Conservation (phyloP, 2,797 vertebrate genomes). For the Xiphophorus birchmanni region DNA sequence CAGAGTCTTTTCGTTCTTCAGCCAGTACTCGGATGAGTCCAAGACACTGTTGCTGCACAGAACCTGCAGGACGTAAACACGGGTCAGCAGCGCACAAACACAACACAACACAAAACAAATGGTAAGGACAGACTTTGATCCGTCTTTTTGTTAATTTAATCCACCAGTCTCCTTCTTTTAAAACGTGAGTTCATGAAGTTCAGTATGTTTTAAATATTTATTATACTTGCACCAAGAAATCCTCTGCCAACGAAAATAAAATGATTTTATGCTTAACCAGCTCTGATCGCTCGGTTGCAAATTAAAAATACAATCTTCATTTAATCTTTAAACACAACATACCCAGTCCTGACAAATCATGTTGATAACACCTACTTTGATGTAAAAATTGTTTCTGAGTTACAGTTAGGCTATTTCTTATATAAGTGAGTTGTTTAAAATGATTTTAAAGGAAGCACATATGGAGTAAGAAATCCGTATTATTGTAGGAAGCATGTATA, state of each 20-base stretch:
- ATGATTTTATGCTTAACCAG: not conserved
- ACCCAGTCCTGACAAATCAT: not conserved
- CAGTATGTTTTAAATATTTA: not conserved
- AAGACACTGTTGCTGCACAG: slow-evolving; percentile 90
- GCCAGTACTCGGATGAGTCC: slow-evolving; percentile 95
- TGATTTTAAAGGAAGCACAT: not conserved
- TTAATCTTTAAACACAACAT: not conserved
- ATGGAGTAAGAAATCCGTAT: not conserved
- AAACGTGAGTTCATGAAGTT: not conserved
- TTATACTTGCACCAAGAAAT: not conserved
- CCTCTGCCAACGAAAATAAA: not conserved
- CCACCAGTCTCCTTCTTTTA: slow-evolving; percentile 18
- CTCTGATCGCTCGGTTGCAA: not conserved
- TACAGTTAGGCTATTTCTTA: not conserved
- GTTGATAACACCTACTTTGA: not conserved
- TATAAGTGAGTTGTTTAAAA: not conserved
- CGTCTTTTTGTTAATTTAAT: slow-evolving; percentile 42
- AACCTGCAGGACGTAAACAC: slow-evolving; percentile 81
- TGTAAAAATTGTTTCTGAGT: not conserved
- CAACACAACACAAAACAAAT: not conserved
- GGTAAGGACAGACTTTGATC: slow-evolving; percentile 6
- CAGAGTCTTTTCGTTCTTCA: slow-evolving; percentile 90
- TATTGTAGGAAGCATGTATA: not conserved
- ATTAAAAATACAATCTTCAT: not conserved
- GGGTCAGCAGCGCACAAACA: slow-evolving; percentile 24